Evolutionary conservation across 2,797 vertebrate species (phyloP), one percentile per base, ranked within the genome.

Genomic region (Lutra lutra): DNA sequence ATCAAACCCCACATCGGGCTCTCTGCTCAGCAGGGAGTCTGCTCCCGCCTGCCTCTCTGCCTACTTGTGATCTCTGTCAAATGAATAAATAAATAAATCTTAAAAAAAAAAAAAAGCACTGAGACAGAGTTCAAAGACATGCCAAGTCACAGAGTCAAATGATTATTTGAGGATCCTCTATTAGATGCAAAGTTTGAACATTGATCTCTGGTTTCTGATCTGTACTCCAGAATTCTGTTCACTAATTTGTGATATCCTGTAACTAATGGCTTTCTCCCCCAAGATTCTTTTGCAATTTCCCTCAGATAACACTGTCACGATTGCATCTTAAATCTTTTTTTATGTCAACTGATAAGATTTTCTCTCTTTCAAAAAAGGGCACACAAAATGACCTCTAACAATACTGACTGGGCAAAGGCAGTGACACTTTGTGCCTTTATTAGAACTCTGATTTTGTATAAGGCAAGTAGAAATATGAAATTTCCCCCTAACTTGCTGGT

Each of bases 401-500:
- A 29, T 15, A 95, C 23, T n/a, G 14, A 18, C 51, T 23, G 56
- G 14, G 43, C 82, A 94, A 94, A 87, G 1, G 3, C 95, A 97
- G 43, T 35, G 70, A 54, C 48, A 68, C 8, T 92, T 94, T 91
- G 9, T 7, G 20, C 10, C 32, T 87, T 87, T 25, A 87, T 64
- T 96, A 92, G 8, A 86, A 66, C 15, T 0, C 13, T 85, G 1
- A 56, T 79, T 97, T 93, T 89, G 66, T 17, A 40, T 51, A 79
- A 84, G 75, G 38, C 38, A 75, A 43, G 54, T 29, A 86, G 80
- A 64, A 85, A 95, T 84, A 80, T 87, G 13, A 93, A 80, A 68
- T 6, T 85, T 91, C 89, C 62, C 38, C 95, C 27, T 97, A 96
- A 62, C 46, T 98, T 96, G 83, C 83, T 68, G 1, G 90, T 97